Evolutionary conservation across 1,140 invertebrate species (phyloP).

Genomic region (Drosophila nigrodunni): DNA sequence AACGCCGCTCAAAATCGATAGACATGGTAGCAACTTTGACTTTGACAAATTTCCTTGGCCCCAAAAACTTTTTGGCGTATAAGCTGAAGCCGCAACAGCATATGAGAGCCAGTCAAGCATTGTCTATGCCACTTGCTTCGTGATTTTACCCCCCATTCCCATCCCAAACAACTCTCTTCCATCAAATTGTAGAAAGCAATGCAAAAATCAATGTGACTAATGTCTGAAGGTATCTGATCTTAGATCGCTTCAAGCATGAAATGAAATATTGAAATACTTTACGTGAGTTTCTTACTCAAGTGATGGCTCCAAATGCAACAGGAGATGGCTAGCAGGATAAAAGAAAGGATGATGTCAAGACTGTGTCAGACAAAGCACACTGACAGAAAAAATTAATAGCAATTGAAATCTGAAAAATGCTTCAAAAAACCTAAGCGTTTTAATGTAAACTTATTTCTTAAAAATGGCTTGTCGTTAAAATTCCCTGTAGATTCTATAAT

Average conservation of each 20-base stretch:
- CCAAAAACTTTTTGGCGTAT: constrained; percentile 25
- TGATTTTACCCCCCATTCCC: not conserved
- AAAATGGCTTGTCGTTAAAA: no score
- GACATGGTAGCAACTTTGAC: constrained; percentile 56
- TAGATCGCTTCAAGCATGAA: constrained; percentile 7
- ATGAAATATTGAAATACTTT: constrained; percentile 21
- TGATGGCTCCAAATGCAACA: not conserved
- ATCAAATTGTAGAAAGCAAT: not conserved
- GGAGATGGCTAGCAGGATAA: no score
- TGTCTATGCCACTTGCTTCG: constrained; percentile 14
- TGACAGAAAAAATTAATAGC: no score
- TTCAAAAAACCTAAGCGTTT: no score
- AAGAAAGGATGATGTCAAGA: no score
- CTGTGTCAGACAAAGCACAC: no score
- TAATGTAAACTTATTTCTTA: no score
- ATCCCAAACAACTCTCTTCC: not conserved
- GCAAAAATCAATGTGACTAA: constrained; percentile 21
- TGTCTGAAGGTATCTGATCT: not conserved
- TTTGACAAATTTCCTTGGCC: constrained; percentile 58
- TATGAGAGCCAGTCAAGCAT: constrained; percentile 8
- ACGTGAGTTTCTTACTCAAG: constrained; percentile 5
- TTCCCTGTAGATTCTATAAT: no score
- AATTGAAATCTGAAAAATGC: no score
- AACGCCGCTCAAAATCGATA: constrained; percentile 52
- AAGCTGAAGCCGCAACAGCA: constrained; percentile 8